Evolutionary conservation across 2,797 vertebrate genomes (phyloP).

Genomic region (Pagetopsis macropterus): DNA sequence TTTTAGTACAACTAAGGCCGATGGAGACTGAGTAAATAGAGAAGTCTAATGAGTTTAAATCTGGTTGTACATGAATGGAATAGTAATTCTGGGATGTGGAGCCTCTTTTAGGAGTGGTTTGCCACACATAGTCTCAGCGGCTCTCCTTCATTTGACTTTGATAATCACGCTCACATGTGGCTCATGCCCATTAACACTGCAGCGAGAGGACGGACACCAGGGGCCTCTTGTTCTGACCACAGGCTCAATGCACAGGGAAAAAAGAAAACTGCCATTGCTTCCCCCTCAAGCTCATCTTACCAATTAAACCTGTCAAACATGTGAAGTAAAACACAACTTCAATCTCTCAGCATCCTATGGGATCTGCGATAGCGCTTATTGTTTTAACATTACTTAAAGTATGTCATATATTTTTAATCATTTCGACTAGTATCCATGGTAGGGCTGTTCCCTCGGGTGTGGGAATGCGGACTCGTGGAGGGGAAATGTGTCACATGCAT

Average conservation of each 20-base stretch:
- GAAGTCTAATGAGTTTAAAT: conserved; percentile 84
- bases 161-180: conserved; percentile 80
- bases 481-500: conserved; percentile 76
- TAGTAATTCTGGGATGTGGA: conserved; percentile 82
- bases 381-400: conserved; percentile 83
- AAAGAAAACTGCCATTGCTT: conserved; percentile 26
- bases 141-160: conserved; percentile 87
- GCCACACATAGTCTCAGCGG: conserved; percentile 81
- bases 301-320: conserved; percentile 80
- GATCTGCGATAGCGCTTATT: conserved; percentile 76
- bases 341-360: conserved; percentile 68
- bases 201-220: conserved; percentile 70
- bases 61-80: conserved; percentile 79
- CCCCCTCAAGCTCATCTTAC: conserved; percentile 74
- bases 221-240: conserved; percentile 63
- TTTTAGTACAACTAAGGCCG: conserved; percentile 83
- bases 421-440: conserved; percentile 69
- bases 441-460: conserved; percentile 62
- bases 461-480: conserved; percentile 53
- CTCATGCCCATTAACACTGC: conserved; percentile 83
- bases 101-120: conserved; percentile 82
- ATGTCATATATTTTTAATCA: conserved; percentile 82
- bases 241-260: conserved; percentile 26
- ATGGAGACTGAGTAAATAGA: conserved; percentile 85
- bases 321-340: conserved; percentile 68